Evolutionary conservation across 2,888 invertebrate species (phyloP), one percentile per base, ranked within the genome.

Genomic region (Drosophila greeni): DNA sequence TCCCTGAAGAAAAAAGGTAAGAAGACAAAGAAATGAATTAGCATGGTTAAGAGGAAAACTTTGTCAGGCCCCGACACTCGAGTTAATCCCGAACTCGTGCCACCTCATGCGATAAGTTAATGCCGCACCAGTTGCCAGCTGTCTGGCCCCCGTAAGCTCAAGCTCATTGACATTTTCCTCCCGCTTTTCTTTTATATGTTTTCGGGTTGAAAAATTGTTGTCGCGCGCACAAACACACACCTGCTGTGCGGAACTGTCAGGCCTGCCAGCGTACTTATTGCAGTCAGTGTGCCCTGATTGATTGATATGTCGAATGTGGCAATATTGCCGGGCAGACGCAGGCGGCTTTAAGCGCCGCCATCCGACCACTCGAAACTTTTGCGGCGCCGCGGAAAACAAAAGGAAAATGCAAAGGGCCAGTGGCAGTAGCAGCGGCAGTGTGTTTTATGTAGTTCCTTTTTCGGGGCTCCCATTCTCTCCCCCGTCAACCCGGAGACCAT

Each of bases 1-100:
- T 92, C 92, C 92, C 92, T 92, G 91, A 43, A 71, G 68, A 8
- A 20, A 47, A 14, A 60, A 49, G 58, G 58, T n/a, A 20, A 12
- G 9, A n/a, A 73, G 51, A 73, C 69, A 49, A 53, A 53, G 23
- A 69, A 62, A 70, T 62, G 74, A 51, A 74, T 76, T 60, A 77
- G 34, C 37, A 51, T 51, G 56, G 33, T 18, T n/a, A 56, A 36
- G 57, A 66, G 52, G 52, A 59, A 60, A 68, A 59, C 45, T 68
- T 67, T 59, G 61, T 62, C 61, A 52, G 23, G 18, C 33, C 51
- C 49, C 64, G 76, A 69, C 74, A 75, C 69, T 75, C 66, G 70
- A 70, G 77, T 70, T 82, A 84, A 82, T 82, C 80, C 82, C 70
- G 36, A 53, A 64, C 75, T 74, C 81, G 70, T 82, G 84, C 68